These are phyloP conservation scores for Vidua macroura DNA, from an alignment of 2,113 vertebrate species.

Conservation along the genomic window DNA sequence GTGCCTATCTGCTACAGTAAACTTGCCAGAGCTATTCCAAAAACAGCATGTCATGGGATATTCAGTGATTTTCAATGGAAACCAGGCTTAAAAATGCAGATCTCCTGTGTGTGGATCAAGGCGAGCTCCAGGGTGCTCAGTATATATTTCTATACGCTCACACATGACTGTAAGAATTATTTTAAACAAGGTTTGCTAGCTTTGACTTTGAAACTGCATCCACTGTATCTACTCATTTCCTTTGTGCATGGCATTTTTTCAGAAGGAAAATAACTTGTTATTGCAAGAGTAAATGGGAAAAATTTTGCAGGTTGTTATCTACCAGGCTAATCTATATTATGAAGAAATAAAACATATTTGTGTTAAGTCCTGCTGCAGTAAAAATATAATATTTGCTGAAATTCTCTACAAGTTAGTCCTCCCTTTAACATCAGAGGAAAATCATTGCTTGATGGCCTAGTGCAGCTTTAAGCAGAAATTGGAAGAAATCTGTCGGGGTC, in stretches of 20 bases:
- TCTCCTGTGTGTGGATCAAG: neutral
- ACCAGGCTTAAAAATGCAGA: neutral
- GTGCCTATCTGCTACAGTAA: neutral
- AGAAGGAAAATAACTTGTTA: neutral
- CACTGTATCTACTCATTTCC: fast-evolving
- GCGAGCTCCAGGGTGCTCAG: neutral
- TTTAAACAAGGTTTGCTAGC: neutral
- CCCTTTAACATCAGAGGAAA: neutral
- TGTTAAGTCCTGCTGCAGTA: neutral
- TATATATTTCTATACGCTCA: neutral
- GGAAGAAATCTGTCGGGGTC: neutral
- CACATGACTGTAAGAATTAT: neutral
- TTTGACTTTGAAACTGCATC: neutral
- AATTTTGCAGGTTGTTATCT: neutral
- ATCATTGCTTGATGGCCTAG: neutral
- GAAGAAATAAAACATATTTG: neutral
- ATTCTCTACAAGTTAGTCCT: neutral
- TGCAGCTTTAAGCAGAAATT: neutral
- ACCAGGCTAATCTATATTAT: neutral
- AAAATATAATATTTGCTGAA: neutral
- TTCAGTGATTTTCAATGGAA: neutral
- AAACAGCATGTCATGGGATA: neutral
- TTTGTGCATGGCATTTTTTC: fast-evolving
- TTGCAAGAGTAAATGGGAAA: neutral
- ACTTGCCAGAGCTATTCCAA: neutral